Evolutionary conservation across 1,140 invertebrate genomes (phyloP).

Genomic region (Musca domestica): DNA sequence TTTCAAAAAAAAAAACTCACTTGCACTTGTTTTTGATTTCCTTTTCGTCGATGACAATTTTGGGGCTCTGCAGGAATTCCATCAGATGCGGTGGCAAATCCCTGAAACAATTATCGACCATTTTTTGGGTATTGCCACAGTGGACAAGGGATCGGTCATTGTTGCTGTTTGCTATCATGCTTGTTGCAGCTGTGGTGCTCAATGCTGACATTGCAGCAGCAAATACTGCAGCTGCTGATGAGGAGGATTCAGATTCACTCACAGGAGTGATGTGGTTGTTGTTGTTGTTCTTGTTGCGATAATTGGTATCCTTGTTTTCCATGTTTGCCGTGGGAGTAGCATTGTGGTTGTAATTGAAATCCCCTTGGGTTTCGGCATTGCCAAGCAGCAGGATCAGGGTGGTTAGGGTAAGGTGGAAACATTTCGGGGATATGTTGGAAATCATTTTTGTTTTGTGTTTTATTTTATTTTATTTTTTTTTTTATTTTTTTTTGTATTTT

Average conservation of each 20-base stretch:
- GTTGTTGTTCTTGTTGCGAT: not conserved
- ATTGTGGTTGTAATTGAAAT: no score
- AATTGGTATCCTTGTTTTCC: no score
- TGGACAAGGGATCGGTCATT: not conserved
- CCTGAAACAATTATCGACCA: conserved; percentile 51
- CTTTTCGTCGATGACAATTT: conserved; percentile 43
- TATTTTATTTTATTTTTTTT: no score
- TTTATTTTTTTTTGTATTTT: no score
- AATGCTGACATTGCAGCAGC: not conserved
- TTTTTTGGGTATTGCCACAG: conserved; percentile 44
- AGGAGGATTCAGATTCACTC: conserved; percentile 10
- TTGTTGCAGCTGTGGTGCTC: not conserved
- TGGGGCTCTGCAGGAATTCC: conserved; percentile 47
- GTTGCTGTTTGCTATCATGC: conserved; percentile 12
- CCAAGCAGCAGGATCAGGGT: no score
- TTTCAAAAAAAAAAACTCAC: conserved; percentile 32
- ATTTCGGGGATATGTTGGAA: no score
- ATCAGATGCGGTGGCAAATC: conserved; percentile 47
- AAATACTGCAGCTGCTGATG: not conserved
- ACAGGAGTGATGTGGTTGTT: not conserved
- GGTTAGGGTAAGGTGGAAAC: no score
- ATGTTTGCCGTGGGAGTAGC: no score
- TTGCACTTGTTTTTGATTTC: conserved; percentile 48
- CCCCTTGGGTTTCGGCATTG: no score
- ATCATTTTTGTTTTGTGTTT: no score